Base-by-base conservation (phyloP, 2,797 vertebrate species). In the Falco columbarius region DNA sequence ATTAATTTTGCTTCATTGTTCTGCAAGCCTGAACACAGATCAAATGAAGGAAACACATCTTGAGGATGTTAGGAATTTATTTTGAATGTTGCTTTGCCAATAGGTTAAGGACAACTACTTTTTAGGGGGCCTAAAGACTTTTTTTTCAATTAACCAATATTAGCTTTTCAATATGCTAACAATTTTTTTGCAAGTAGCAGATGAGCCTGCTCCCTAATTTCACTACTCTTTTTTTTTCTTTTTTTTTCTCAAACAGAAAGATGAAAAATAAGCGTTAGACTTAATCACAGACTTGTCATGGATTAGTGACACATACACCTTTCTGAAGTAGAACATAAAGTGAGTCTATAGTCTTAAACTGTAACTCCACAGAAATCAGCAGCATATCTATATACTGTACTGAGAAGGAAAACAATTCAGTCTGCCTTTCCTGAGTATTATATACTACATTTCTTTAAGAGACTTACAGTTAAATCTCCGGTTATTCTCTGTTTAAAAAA, bases 81-180 rank as follows among this genome's bases (percentile, higher is more conserved):
- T 96, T 90, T 81, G 95, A 94, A 68, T 67, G 30, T n/a, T 89
- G n/a, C 17, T 73, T 82, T 89, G 63, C 38, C 14, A 23, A 89
- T 12, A 81, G 6, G 75, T 82, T 51, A 90, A 74, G 56, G 68
- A 27, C 12, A 79, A 63, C 10, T 75, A 77, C 15, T 51, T 77
- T 81, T 89, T 36, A 74, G 81, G 44, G 8, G 83, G 12, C 32
- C 23, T 61, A 84, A 77, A 75, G 0, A 18, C 26, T 10, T 9
- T 74, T 80, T 32, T 81, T 85, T 38, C 29, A 81, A 44, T 75
- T 86, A 91, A 56, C 67, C 82, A 93, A 85, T 77, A 88, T 11
- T 55, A 86, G n/a, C 13, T 79, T 93, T 96, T 85, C 44, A 70
- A 74, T 54, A 19, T 38, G 15, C 14, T 67, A 71, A 63, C 47